Percentiles rank a stretch among this genome's conserved stretches.
Evolutionary conservation across 2,888 invertebrate species (phyloP).

Genomic region (Bibio marci): DNA sequence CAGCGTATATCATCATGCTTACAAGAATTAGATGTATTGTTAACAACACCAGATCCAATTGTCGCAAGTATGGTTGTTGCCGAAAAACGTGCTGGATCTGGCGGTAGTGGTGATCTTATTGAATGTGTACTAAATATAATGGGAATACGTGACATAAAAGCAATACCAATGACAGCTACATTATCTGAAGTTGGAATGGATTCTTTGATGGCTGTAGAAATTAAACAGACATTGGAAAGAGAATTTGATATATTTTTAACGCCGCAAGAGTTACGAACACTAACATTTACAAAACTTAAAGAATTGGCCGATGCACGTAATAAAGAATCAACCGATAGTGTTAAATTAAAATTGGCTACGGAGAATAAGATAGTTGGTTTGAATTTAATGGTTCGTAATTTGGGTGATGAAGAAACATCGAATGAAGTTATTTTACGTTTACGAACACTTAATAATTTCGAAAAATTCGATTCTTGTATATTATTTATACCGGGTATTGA

Average conservation of each 20-base stretch:
- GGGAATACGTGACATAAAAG: constrained; percentile 50
- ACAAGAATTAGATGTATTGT: constrained; percentile 50
- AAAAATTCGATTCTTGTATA: constrained; percentile 15
- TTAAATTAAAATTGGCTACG: constrained; percentile 21
- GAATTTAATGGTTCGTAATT: constrained; percentile 38
- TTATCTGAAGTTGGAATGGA: constrained; percentile 91
- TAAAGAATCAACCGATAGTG: constrained; percentile 17
- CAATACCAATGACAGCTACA: constrained; percentile 48
- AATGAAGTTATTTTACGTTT: constrained; percentile 36
- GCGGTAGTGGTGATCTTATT: constrained; percentile 47
- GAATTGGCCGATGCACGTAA: constrained; percentile 15
- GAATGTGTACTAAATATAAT: constrained; percentile 54
- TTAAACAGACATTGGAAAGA: constrained; percentile 79
- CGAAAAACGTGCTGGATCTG: constrained; percentile 49
- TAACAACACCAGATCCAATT: constrained; percentile 49
- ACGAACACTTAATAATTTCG: constrained; percentile 22
- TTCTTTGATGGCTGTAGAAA: constrained; percentile 93
- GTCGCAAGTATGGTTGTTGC: constrained; percentile 78
- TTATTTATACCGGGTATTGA: constrained; percentile 52
- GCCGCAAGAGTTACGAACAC: constrained; percentile 65
- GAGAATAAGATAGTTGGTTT: constrained; percentile 30
- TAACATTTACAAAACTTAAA: constrained; percentile 32
- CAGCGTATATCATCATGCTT: constrained; percentile 75
- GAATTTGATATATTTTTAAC: constrained; percentile 77
- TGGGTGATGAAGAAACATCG: constrained; percentile 40